These are phyloP conservation scores for Calephelis virginiensis DNA, from an alignment of 1,140 invertebrate species.

Conservation along the genomic window DNA sequence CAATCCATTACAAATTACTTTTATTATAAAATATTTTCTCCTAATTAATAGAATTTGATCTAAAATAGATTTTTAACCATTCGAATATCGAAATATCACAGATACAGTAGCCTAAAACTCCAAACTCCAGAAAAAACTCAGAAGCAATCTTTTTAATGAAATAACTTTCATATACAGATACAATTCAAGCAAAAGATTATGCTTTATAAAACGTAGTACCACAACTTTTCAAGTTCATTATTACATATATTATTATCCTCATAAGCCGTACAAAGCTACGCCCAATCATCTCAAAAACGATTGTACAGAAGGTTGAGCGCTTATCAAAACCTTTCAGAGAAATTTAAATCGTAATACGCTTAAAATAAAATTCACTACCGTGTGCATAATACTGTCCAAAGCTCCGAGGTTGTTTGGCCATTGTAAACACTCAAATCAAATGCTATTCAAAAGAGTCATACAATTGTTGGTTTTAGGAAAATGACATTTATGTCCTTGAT, in stretches of 20 bases:
- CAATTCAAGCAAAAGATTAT: too few species aligned
- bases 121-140: too few species aligned
- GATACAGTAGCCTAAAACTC: too few species aligned
- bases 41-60: too few species aligned
- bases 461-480: background rate
- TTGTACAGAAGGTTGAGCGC: background rate
- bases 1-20: too few species aligned
- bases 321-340: slow-evolving; percentile 2
- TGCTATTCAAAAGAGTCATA: slow-evolving; percentile 5
- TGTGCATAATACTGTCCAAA: background rate
- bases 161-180: too few species aligned
- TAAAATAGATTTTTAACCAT: too few species aligned
- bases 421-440: slow-evolving; percentile 6
- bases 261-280: slow-evolving; percentile 5
- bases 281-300: slow-evolving; percentile 2
- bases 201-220: background rate
- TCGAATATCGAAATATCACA: too few species aligned
- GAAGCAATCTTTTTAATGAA: too few species aligned
- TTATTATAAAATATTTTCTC: too few species aligned
- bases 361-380: background rate
- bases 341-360: slow-evolving; percentile 1
- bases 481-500: background rate
- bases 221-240: background rate
- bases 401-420: background rate
- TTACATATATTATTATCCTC: background rate